phyloP scores from a whole-genome alignment of 2,797 vertebrate genomes.

The Distichodus sexfasciatus region DNA sequence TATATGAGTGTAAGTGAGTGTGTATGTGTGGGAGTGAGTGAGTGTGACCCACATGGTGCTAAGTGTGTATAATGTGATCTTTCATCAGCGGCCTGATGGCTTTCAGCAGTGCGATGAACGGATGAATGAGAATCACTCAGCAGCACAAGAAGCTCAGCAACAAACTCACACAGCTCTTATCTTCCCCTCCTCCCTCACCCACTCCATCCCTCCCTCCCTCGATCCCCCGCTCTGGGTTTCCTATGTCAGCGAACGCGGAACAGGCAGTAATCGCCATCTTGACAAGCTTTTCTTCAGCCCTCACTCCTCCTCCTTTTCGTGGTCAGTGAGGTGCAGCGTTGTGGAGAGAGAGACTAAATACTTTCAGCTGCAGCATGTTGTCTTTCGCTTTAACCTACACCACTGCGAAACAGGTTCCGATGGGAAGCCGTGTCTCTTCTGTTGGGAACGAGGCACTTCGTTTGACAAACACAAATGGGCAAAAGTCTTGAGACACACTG shows the following conservation, averaged over 20 bases:
- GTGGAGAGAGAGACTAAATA: constrained; percentile 58
- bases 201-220: constrained; percentile 65
- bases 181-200: constrained; percentile 61
- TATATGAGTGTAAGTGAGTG: too few species aligned
- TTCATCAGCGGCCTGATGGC: constrained; percentile 70
- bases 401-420: too few species aligned
- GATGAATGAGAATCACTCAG: constrained; percentile 73
- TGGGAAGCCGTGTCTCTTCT: too few species aligned
- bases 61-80: constrained; percentile 75
- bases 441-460: too few species aligned
- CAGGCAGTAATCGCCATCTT: constrained; percentile 65
- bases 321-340: constrained; percentile 58
- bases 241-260: constrained; percentile 52
- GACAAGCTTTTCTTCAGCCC: constrained; percentile 62
- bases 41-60: constrained; percentile 66
- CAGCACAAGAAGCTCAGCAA: constrained; percentile 75
- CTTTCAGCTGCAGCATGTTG: constrained; percentile 57
- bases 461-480: too few species aligned
- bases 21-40: too few species aligned
- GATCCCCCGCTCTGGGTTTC: constrained; percentile 57
- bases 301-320: constrained; percentile 64
- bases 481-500: too few species aligned
- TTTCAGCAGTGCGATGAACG: constrained; percentile 68
- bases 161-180: constrained; percentile 71
- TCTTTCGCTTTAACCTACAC: too few species aligned